Evolutionary conservation across 1,140 invertebrate genomes (phyloP).

Genomic region (Metopolophium dirhodum): DNA sequence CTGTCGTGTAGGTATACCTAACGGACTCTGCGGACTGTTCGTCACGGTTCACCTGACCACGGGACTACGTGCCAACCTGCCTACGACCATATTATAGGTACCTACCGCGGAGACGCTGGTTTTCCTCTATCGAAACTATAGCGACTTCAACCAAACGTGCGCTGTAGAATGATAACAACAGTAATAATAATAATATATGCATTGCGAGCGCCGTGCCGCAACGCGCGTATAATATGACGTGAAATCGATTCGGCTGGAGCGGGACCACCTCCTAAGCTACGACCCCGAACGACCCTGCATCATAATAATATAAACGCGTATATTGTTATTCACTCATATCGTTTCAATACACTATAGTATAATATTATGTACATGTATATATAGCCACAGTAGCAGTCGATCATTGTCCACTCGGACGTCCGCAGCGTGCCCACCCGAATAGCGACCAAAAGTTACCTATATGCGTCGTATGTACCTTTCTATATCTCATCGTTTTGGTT

Average conservation of each 20-base stretch:
- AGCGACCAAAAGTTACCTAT: no score
- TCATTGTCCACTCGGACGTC: no score
- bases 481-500: no score
- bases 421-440: no score
- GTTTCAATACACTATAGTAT: background rate
- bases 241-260: background rate
- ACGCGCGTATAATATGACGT: background rate
- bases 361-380: no score
- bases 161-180: background rate
- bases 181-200: background rate
- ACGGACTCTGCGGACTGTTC: no score
- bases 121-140: background rate
- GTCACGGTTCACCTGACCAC: no score
- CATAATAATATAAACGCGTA: background rate
- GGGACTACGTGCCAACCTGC: background rate
- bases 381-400: no score
- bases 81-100: background rate
- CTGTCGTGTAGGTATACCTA: no score
- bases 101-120: background rate
- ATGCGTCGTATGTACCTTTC: no score
- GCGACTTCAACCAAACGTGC: background rate
- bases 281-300: background rate
- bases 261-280: background rate
- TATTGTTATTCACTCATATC: slow-evolving; percentile 6
- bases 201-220: background rate